These are phyloP conservation scores for Xylophagus ater DNA, from an alignment of 2,888 invertebrate species.

Conservation along the genomic window DNA sequence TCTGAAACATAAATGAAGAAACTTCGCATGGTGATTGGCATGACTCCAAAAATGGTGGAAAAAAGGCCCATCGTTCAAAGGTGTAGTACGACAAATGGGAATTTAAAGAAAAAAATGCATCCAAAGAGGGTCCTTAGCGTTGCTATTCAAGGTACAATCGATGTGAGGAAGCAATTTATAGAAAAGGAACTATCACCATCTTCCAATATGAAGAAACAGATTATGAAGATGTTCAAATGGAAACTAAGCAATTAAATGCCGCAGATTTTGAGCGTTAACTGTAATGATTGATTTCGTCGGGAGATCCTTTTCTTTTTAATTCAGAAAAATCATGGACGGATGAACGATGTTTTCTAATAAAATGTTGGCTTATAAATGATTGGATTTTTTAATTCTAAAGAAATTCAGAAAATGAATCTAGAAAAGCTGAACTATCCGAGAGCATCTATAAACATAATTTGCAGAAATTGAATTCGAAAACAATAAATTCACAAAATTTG, in stretches of 20 bases:
- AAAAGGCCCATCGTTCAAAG: constrained; percentile 28
- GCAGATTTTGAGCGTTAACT: constrained; percentile 36
- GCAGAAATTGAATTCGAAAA: constrained; percentile 20
- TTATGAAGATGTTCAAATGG: constrained; percentile 24
- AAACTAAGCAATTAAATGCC: constrained; percentile 29
- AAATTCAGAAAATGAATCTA: constrained; percentile 28
- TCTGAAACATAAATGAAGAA: no score
- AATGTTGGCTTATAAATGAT: constrained; percentile 36
- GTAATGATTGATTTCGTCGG: constrained; percentile 32
- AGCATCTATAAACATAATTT: constrained; percentile 27
- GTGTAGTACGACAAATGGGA: constrained; percentile 12
- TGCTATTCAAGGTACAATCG: constrained; percentile 28
- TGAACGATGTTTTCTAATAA: constrained; percentile 38
- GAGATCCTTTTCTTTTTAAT: constrained; percentile 37
- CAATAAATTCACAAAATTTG: background rate
- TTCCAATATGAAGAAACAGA: constrained; percentile 20
- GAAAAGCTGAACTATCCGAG: constrained; percentile 30
- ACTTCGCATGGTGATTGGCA: no score
- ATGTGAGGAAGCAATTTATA: constrained; percentile 33
- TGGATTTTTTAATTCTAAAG: constrained; percentile 38
- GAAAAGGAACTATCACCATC: constrained; percentile 20
- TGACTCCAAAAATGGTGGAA: no score
- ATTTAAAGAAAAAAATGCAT: constrained; percentile 22
- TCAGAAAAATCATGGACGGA: constrained; percentile 40
- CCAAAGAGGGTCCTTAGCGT: constrained; percentile 27